Evolutionary conservation across 2,797 vertebrate genomes (phyloP).

Genomic region (Emydoidea blandingii): DNA sequence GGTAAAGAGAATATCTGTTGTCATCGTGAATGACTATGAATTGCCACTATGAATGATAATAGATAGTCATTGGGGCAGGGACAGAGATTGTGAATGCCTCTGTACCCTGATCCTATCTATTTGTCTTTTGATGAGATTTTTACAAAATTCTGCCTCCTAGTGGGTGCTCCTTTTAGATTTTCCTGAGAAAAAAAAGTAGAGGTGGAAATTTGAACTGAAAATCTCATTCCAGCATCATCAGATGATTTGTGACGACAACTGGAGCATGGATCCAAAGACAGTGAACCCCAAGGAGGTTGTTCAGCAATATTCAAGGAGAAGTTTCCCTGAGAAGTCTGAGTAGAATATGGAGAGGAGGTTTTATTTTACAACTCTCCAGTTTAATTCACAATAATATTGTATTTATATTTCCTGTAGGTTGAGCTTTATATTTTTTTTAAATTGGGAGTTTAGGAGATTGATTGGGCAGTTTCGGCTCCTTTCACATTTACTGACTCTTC

Average conservation of each 20-base stretch:
- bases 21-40: not conserved
- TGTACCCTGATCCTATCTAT: not conserved
- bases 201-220: not conserved
- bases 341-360: not conserved
- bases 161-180: not conserved
- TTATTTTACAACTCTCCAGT: not conserved
- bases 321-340: not conserved
- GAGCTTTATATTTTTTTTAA: not conserved
- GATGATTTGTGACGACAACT: not conserved
- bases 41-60: not conserved
- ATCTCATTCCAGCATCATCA: not conserved
- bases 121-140: not conserved
- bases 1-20: not conserved
- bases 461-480: not conserved
- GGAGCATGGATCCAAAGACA: not conserved
- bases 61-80: not conserved
- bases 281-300: not conserved
- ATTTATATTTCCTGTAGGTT: not conserved
- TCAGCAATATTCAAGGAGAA: not conserved
- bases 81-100: not conserved
- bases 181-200: not conserved
- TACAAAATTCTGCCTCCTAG: not conserved
- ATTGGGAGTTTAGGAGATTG: not conserved
- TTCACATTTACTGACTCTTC: not conserved
- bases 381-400: not conserved